Evolutionary conservation across 1,140 invertebrate genomes (phyloP).

Genomic region (Euwallacea similis): DNA sequence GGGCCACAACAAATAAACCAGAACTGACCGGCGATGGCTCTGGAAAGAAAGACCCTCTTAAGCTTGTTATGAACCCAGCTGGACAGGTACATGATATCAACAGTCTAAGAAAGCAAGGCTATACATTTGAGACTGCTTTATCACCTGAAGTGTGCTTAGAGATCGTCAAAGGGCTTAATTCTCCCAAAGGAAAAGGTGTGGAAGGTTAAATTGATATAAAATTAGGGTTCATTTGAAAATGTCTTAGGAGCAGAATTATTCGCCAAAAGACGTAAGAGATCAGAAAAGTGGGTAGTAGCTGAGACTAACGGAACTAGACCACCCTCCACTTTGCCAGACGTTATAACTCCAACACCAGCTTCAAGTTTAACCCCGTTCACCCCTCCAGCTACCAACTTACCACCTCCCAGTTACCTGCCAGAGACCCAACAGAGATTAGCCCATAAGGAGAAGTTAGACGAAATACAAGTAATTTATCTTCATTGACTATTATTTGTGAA

Average conservation of each 20-base stretch:
- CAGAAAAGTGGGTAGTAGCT: conserved; percentile 86
- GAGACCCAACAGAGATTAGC: conserved; percentile 55
- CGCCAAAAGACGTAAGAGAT: conserved; percentile 81
- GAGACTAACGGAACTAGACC: conserved; percentile 60
- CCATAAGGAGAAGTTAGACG: conserved; percentile 59
- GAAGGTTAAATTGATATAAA: not conserved
- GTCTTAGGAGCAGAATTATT: conserved; percentile 78
- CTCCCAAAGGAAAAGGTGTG: conserved; percentile 74
- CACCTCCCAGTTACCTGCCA: conserved; percentile 54
- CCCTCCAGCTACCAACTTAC: conserved; percentile 50
- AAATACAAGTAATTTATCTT: conserved; percentile 56
- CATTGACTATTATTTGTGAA: not conserved
- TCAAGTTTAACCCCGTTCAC: conserved; percentile 52
- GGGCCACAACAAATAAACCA: conserved; percentile 38
- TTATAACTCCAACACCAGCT: conserved; percentile 48
- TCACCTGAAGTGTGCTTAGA: conserved; percentile 72
- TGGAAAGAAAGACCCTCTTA: conserved; percentile 64
- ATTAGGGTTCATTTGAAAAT: not conserved
- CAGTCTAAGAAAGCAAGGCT: conserved; percentile 61
- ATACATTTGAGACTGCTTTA: conserved; percentile 64
- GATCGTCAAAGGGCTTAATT: conserved; percentile 75
- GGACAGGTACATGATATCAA: conserved; percentile 73
- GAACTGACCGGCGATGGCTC: conserved; percentile 36
- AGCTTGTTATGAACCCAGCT: conserved; percentile 78
- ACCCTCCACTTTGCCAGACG: conserved; percentile 47